These are phyloP conservation scores for Noctuana brunneofusca DNA, from an alignment of 2,888 invertebrate species.

Conservation along the genomic window DNA sequence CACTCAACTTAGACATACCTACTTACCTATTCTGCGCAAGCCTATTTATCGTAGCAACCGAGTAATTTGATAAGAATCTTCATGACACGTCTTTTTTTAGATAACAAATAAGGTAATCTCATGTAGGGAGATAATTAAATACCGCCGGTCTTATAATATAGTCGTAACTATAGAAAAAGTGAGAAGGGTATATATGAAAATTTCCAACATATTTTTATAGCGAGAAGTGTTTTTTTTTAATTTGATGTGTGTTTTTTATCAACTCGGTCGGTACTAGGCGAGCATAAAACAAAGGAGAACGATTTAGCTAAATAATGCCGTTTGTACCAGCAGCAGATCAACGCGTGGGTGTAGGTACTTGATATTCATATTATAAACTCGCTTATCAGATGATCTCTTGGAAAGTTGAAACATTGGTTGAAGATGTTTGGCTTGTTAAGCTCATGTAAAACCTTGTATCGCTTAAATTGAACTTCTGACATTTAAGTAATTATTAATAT, in stretches of 20 bases:
- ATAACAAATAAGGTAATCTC: not conserved
- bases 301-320: slow-evolving; percentile 63
- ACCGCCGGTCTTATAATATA: too few relatives aligned
- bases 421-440: slow-evolving; percentile 28
- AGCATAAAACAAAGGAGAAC: slow-evolving; percentile 60
- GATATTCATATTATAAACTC: slow-evolving; percentile 46
- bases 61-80: too few relatives aligned
- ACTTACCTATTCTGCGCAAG: too few relatives aligned
- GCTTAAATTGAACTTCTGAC: slow-evolving; percentile 30
- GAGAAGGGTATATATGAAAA: too few relatives aligned
- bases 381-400: slow-evolving; percentile 45
- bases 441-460: slow-evolving; percentile 23
- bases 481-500: slow-evolving; percentile 10
- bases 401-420: slow-evolving; percentile 12
- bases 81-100: too few relatives aligned
- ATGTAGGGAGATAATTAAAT: too few relatives aligned
- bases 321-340: not conserved
- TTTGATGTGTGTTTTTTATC: not conserved
- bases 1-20: too few relatives aligned
- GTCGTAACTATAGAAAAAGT: too few relatives aligned
- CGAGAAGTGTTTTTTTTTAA: not conserved
- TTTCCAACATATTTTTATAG: too few relatives aligned
- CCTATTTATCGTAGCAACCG: too few relatives aligned
- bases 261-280: slow-evolving; percentile 53
- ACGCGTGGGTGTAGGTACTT: slow-evolving; percentile 58